Evolutionary conservation across 1,140 invertebrate species (phyloP).

Genomic region (Calycopis cecrops): DNA sequence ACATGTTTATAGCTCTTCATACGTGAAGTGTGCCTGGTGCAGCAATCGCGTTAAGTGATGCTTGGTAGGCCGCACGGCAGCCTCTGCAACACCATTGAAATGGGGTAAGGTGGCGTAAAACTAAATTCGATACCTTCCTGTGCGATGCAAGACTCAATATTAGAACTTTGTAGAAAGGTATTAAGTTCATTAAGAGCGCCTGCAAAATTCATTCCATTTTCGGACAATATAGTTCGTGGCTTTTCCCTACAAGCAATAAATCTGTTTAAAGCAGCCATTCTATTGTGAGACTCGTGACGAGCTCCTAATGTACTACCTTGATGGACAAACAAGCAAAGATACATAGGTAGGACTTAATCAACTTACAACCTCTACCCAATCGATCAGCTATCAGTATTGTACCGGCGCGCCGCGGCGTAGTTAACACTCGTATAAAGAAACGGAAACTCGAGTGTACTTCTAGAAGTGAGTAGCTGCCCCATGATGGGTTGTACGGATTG

Average conservation of each 20-base stretch:
- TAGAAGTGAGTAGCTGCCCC: constrained; percentile 13
- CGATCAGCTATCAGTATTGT: too few species aligned
- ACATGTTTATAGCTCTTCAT: constrained; percentile 36
- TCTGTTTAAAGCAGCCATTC: constrained; percentile 11
- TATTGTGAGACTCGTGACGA: constrained; percentile 12
- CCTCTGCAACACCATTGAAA: constrained; percentile 37
- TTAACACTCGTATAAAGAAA: constrained; percentile 13
- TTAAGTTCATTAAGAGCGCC: too few species aligned
- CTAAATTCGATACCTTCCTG: constrained; percentile 30
- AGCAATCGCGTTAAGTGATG: constrained; percentile 32
- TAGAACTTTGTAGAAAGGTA: too few species aligned
- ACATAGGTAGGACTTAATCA: too few species aligned
- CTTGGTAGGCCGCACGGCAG: constrained; percentile 31
- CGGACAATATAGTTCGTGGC: constrained; percentile 5
- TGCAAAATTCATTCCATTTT: constrained; percentile 12
- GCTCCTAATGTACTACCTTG: constrained; percentile 9
- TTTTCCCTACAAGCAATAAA: constrained; percentile 13
- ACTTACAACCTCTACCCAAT: too few species aligned
- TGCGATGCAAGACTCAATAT: constrained; percentile 10
- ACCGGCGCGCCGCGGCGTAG: constrained; percentile 14
- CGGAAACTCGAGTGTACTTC: constrained; percentile 12
- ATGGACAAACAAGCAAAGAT: too few species aligned
- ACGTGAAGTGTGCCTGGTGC: constrained; percentile 29
- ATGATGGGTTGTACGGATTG: too few species aligned
- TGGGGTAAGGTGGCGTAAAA: constrained; percentile 39